These are phyloP conservation scores for Synanthedon vespiformis DNA, from an alignment of 2,888 invertebrate species.

Conservation along the genomic window DNA sequence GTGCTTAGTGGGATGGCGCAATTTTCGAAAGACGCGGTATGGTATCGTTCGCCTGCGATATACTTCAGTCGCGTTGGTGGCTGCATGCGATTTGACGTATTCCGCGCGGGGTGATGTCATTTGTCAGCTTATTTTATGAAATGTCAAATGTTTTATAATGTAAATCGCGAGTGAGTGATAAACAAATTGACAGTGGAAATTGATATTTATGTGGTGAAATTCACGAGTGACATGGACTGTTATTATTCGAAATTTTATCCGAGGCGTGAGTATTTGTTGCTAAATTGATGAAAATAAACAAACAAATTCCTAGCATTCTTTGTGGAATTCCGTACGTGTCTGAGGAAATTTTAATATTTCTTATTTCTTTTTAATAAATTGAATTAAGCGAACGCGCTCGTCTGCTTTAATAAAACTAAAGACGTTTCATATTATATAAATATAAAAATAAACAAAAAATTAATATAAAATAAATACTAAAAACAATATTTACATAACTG, in stretches of 20 bases:
- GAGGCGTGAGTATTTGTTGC: conserved; percentile 64
- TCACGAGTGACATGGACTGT: conserved; percentile 65
- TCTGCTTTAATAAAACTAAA: not conserved
- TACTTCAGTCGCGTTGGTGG: conserved; percentile 72
- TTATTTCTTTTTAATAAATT: not conserved
- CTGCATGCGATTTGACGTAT: conserved; percentile 71
- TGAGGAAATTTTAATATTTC: not conserved
- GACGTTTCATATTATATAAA: too few relatives aligned
- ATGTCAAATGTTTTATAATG: conserved; percentile 64
- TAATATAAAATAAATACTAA: too few relatives aligned
- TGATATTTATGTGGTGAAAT: conserved; percentile 54
- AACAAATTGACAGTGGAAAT: conserved; percentile 62
- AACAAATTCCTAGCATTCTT: conserved; percentile 57
- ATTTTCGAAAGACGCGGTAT: conserved; percentile 73
- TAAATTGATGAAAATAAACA: conserved; percentile 51
- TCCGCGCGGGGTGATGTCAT: conserved; percentile 67
- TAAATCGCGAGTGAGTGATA: conserved; percentile 62
- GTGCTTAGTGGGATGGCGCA: conserved; percentile 70
- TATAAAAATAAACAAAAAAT: too few relatives aligned
- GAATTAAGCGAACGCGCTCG: too few relatives aligned
- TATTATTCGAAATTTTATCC: conserved; percentile 69
- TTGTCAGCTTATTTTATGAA: conserved; percentile 67
- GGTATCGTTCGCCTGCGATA: conserved; percentile 69
- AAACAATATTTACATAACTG: too few relatives aligned
- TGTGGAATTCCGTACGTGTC: conserved; percentile 36